Base-by-base conservation (phyloP, 2,888 invertebrate genomes). In the Temnothorax ravouxi region DNA sequence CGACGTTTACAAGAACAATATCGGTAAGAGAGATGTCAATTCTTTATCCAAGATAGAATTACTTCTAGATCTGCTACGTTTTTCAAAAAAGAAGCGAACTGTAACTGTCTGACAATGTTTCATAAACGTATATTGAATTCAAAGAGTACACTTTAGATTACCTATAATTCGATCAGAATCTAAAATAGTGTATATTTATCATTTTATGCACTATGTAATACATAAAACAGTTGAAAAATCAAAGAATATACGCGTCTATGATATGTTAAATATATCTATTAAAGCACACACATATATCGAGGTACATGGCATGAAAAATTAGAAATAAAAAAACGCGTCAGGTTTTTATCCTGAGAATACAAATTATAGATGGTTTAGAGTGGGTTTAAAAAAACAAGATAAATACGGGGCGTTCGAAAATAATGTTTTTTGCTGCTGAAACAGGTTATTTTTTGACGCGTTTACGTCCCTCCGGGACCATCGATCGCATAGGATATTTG, bases 401-500 rank as follows among this genome's bases (percentile, higher is more conserved):
- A 71, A 71, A 71, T 54, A 44, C 29, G 21, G 13, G 44, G 25
- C 71, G 59, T 72, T 72, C 38, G 47, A 72, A 80, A 80, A 83
- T 38, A 47, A 67, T 81, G 34, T 44, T 84, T 81, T 71, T 47
- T 62, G 69, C 82, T 41, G 13, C 34, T 29, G 56, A 76, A 79
- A 38, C 34, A 61, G 82, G 71, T 84, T 84, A 59, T 82, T 84
- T 83, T 84, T 84, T 82, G 82, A 83, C 52, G 50, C 38, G 41
- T 50, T 50, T 62, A 64, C 54, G 21, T 84, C 84, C 83, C 83
- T 44, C 29, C n/a, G 84, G 84, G 74, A 59, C 84, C 77, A 85
- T 85, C 84, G 69, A 80, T 85, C 77, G 84, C 47, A 66, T 54
- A 74, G 72, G 84, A 85, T 84, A 79, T 85, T 85, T 79, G 84